phyloP scores from a whole-genome alignment of 2,888 invertebrate genomes.

The Sesamia inferens region DNA sequence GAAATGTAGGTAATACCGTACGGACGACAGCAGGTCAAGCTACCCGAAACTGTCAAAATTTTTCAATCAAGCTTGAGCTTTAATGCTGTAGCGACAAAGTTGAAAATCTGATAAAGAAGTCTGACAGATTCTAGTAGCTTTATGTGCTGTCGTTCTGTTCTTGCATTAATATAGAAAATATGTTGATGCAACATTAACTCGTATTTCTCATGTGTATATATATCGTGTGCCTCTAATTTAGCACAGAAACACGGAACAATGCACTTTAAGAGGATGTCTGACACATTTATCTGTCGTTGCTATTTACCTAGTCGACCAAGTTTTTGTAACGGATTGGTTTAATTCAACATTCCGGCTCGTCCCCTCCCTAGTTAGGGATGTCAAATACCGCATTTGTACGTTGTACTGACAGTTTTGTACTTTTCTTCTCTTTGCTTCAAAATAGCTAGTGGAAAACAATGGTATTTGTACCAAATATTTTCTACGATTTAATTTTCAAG shows the following conservation, averaged over 20 bases:
- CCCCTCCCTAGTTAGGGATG: slow-evolving; percentile 59
- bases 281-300: slow-evolving; percentile 65
- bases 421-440: slow-evolving; percentile 20
- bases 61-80: too few relatives aligned
- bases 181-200: not conserved
- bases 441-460: slow-evolving; percentile 13
- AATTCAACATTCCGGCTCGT: slow-evolving; percentile 68
- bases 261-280: slow-evolving; percentile 56
- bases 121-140: too few relatives aligned
- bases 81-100: too few relatives aligned
- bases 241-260: slow-evolving; percentile 50
- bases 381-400: slow-evolving; percentile 31
- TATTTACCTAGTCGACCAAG: slow-evolving; percentile 69
- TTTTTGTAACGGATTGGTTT: slow-evolving; percentile 76
- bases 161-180: not conserved
- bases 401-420: slow-evolving; percentile 14
- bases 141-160: too few relatives aligned
- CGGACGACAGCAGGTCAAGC: too few relatives aligned
- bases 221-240: slow-evolving; percentile 49
- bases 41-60: too few relatives aligned
- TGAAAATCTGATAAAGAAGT: too few relatives aligned
- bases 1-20: too few relatives aligned
- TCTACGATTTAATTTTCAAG: slow-evolving; percentile 1
- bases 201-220: slow-evolving; percentile 26
- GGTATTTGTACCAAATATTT: slow-evolving; percentile 1